Evolutionary conservation across 2,888 invertebrate genomes (phyloP), one percentile per base, ranked within the genome.

Genomic region (Silvanus unidentatus): DNA sequence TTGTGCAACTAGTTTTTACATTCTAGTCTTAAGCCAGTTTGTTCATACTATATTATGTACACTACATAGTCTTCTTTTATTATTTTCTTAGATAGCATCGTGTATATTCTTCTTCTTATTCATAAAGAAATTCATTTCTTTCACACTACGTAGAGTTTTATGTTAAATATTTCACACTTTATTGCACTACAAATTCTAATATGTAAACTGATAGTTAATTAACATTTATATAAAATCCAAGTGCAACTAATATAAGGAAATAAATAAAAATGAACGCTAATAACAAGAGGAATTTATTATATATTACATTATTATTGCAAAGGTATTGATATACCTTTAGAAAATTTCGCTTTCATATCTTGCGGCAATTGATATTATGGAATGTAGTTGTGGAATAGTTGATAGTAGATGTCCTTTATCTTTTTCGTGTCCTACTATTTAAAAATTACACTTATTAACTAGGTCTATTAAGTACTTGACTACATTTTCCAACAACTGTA

Each of bases 271-370:
- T 12, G n/a, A 4, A 12, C 4, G 3, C 10, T 3, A 32, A 32
- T 8, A 32, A 32, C n/a, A 32, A 32, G 3, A 32, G n/a, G 4
- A 4, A n/a, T 12, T 12, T 32, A 32, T 12, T 32, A 32, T 5
- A 12, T 12, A 32, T 32, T n/a, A 32, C 13, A 9, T 12, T 32
- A 32, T 32, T 12, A 12, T 5, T 32, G 13, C 13, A 32, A 12
- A 12, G 13, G 37, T 37, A 11, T 9, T 37, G 37, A 11, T 11
- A 37, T 11, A n/a, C n/a, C 45, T 28, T 42, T 47, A 47, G 48
- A 46, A 50, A 50, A 51, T 51, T 51, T 48, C 46, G 48, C 51
- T 51, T 51, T 51, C 51, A 51, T 51, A 46, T 46, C 51, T 51
- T 40, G 40, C 36, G 44, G 51, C 27, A 28, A 40, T 30, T 27